Conservation (phyloP, 2,888 invertebrate genomes). For the Agrochola lota region DNA sequence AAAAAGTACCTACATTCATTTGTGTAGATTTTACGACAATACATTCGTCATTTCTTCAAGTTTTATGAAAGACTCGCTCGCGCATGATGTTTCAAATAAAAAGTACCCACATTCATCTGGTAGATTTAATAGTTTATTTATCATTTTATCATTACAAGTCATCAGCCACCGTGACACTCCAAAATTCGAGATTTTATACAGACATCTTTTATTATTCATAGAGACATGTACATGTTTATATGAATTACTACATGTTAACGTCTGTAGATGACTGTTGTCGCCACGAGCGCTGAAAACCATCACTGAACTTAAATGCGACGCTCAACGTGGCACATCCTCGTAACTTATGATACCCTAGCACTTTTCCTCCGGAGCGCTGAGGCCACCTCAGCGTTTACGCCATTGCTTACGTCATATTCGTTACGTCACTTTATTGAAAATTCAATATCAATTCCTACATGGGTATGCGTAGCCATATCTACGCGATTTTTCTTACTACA, state of each 20-base stretch:
- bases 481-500: not conserved
- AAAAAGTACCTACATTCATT: not conserved
- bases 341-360: slow-evolving; percentile 29
- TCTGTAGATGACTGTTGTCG: not conserved
- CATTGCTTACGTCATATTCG: slow-evolving; percentile 22
- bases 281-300: not conserved
- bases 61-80: not conserved
- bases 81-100: not conserved
- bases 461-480: not conserved
- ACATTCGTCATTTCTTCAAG: not conserved
- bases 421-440: not conserved
- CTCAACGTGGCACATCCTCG: not conserved
- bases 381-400: slow-evolving; percentile 24
- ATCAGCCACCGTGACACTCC: not conserved
- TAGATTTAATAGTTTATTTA: not conserved
- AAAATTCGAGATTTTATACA: not conserved
- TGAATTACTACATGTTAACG: too few relatives aligned
- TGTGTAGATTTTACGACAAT: not conserved
- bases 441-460: not conserved
- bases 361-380: slow-evolving; percentile 24
- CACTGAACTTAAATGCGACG: not conserved
- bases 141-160: too few relatives aligned
- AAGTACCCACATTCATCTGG: not conserved
- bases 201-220: too few relatives aligned
- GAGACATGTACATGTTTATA: too few relatives aligned